Evolutionary conservation across 2,888 invertebrate species (phyloP).

Genomic region (Drosophila eohydei): DNA sequence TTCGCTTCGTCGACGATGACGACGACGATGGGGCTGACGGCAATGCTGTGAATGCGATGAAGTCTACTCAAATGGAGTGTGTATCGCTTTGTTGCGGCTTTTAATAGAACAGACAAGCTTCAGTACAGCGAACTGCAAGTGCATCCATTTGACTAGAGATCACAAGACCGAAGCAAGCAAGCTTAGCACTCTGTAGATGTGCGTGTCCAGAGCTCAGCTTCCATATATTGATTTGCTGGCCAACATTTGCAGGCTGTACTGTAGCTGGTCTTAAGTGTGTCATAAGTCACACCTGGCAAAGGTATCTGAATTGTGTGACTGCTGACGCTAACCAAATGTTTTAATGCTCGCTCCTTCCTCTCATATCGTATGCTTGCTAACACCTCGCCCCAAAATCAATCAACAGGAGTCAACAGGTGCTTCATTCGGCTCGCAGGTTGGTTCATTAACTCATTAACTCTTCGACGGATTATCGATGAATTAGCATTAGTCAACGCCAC

Average conservation of each 20-base stretch:
- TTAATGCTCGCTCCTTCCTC: conserved; percentile 23
- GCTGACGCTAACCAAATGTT: conserved; percentile 13
- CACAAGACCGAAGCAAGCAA: neutral
- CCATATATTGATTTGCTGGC: neutral
- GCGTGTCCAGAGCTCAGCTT: too few relatives aligned
- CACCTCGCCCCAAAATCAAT: neutral
- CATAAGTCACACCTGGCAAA: neutral
- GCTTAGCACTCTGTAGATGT: too few relatives aligned
- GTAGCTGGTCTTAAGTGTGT: neutral
- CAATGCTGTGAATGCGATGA: conserved; percentile 20
- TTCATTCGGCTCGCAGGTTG: conserved; percentile 81
- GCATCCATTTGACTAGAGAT: neutral
- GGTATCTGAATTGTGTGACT: neutral
- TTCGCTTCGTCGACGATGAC: conserved; percentile 49
- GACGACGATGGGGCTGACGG: conserved; percentile 22
- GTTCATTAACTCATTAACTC: conserved; percentile 26
- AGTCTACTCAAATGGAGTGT: conserved; percentile 6
- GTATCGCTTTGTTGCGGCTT: neutral
- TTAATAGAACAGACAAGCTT: conserved; percentile 17
- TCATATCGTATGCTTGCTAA: conserved; percentile 45
- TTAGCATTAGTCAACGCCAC: conserved; percentile 28
- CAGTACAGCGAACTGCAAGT: neutral
- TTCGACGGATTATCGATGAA: neutral
- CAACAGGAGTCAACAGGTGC: conserved; percentile 75
- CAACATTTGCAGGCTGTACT: neutral